A percentile compares a stretch with the other conserved stretches of the same genome.
Conservation (phyloP, 2,113 vertebrate species). For the Ammodramus savannarum region DNA sequence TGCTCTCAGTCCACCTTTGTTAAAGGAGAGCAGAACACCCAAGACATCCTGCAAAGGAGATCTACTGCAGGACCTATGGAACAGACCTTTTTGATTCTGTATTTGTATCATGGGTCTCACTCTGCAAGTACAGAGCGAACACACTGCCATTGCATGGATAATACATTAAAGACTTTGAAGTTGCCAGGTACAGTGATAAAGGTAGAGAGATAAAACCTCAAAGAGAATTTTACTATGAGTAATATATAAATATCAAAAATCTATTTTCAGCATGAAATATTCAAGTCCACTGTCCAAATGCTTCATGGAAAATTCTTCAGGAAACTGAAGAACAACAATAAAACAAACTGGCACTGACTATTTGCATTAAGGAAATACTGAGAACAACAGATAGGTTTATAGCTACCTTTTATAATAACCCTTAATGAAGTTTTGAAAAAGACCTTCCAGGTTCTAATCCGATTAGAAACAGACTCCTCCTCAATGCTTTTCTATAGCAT, state of each 20-base stretch:
- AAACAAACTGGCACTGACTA: background rate
- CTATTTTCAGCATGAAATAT: background rate
- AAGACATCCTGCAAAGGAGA: no score
- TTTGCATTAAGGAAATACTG: background rate
- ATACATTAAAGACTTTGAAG: slow-evolving; percentile 40
- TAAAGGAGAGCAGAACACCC: background rate
- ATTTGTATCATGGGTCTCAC: background rate
- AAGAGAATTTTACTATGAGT: slow-evolving; percentile 24
- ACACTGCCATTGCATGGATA: background rate
- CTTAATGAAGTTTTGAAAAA: background rate
- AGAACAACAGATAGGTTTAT: background rate
- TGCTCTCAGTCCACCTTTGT: background rate
- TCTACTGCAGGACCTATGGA: background rate
- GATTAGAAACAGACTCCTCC: background rate
- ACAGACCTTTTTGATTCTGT: background rate
- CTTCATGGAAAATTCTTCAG: background rate
- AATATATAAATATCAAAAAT: slow-evolving; percentile 11
- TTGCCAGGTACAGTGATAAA: background rate
- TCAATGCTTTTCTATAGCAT: background rate
- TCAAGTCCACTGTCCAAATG: background rate
- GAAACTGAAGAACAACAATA: background rate
- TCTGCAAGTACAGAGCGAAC: background rate
- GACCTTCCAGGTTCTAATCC: background rate
- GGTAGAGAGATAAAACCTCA: slow-evolving; percentile 2
- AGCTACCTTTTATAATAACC: background rate